A percentile compares a stretch with the other conserved stretches of the same genome.
These are phyloP conservation scores for Euglossa dilemma DNA, from an alignment of 1,140 invertebrate species.

Conservation along the genomic window DNA sequence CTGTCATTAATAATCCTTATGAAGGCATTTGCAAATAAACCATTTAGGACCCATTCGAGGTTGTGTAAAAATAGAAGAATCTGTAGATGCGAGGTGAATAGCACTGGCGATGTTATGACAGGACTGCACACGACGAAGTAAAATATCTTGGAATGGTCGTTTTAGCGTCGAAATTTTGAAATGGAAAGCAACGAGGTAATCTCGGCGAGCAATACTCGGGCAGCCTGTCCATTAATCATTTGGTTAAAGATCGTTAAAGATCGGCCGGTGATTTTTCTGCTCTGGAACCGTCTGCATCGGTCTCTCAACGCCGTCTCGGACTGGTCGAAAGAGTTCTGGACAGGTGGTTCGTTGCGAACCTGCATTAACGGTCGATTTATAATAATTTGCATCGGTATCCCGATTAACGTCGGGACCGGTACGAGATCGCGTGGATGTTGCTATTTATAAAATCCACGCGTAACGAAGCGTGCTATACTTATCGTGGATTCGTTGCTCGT, in stretches of 20 bases:
- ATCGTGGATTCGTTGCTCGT: slow-evolving; percentile 51
- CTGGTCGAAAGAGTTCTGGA: slow-evolving; percentile 22
- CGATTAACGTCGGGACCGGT: slow-evolving; percentile 30
- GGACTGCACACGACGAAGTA: background rate
- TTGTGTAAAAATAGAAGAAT: background rate
- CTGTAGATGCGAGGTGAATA: background rate
- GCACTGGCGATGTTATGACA: background rate
- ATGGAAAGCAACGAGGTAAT: background rate
- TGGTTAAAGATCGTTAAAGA: slow-evolving; percentile 7
- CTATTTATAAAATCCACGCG: slow-evolving; percentile 56
- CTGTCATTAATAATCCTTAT: background rate
- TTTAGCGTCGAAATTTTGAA: background rate
- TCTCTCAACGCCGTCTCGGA: slow-evolving; percentile 16
- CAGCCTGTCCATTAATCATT: slow-evolving; percentile 51
- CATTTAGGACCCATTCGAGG: background rate
- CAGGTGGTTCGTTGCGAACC: background rate
- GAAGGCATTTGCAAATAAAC: background rate
- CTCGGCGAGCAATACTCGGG: background rate
- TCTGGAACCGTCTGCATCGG: background rate
- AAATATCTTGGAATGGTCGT: background rate
- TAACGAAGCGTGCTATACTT: slow-evolving; percentile 39
- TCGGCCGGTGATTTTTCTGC: slow-evolving; percentile 18
- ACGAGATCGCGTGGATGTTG: slow-evolving; percentile 48
- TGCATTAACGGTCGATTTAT: slow-evolving; percentile 55
- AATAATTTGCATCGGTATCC: slow-evolving; percentile 55